These are phyloP conservation scores for Erinaceus europaeus DNA, from an alignment of 2,113 vertebrate species.

Conservation along the genomic window DNA sequence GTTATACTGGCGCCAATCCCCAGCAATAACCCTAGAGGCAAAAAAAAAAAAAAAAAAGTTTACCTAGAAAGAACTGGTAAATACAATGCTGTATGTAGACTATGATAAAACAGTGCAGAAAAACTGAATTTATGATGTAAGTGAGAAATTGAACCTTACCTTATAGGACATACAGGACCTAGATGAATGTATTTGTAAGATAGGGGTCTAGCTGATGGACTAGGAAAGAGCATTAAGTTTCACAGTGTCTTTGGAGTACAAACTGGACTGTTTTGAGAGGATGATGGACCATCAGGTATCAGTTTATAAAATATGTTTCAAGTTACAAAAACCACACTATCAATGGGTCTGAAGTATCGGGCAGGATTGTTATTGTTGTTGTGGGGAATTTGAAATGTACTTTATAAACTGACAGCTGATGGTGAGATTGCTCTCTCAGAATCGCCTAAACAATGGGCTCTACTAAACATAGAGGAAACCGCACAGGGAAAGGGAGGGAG, in stretches of 20 bases:
- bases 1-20: no score
- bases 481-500: neutral
- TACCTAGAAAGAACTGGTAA: no score
- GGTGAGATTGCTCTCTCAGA: neutral
- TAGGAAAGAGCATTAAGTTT: neutral
- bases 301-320: no score
- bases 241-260: neutral
- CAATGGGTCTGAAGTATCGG: neutral
- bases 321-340: neutral
- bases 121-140: neutral
- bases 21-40: no score
- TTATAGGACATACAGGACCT: neutral
- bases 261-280: no score
- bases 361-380: neutral
- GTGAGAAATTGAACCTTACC: neutral
- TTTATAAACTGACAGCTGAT: neutral
- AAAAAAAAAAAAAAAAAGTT: no score
- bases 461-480: neutral
- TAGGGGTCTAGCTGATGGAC: no score
- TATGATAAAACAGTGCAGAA: neutral
- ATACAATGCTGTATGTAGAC: neutral
- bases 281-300: no score
- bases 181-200: neutral
- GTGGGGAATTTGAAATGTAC: neutral
- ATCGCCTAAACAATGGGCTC: neutral